Evolutionary conservation across 1,140 invertebrate species (phyloP), one percentile per base, ranked within the genome.

Genomic region (Drosophila sp.): DNA sequence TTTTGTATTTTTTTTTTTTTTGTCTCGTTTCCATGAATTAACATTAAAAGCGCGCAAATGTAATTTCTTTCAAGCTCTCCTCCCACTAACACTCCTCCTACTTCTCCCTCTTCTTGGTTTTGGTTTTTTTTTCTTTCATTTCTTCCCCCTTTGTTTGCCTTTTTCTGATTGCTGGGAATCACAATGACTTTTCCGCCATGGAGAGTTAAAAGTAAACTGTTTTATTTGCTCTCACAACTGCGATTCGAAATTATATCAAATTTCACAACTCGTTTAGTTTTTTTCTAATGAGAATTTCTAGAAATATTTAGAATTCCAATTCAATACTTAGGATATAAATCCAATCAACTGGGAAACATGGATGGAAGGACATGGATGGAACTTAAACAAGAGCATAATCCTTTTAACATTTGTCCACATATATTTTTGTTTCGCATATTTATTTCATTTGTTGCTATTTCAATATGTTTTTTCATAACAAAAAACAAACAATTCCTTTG

Each of bases 21-120:
- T 44, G n/a, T 23, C 41, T 47, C 17, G 17, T 27, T 50, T 50
- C 44, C 44, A 50, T 47, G 73, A 76, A 76, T 79, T 72, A 79
- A 72, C 73, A 79, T 76, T 72, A 63, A 72, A 72, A 44, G 57
- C 76, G 73, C 73, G 69, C 68, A 75, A 64, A 66, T 67, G 44
- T 71, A 72, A 78, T 78, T 78, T 75, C 63, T 70, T 40, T 60
- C 47, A 38, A 64, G 57, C 57, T 66, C 30, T 56, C 70, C 56
- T 41, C 17, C 8, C 29, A 0, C 40, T 7, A 1, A 4, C 23
- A 10, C 67, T 47, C 38, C 25, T 7, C 32, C 17, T 17, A 47
- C 44, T 23, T 27, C 44, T 50, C 44, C 44, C 23, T 27, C 55
- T 30, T 40, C n/a, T 8, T n/a, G 10, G 23, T 29, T 3, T 8